Percentiles rank a stretch among this genome's conserved stretches.
These are phyloP conservation scores for Nemoura dubitans DNA, from an alignment of 2,888 invertebrate genomes.

Conservation along the genomic window DNA sequence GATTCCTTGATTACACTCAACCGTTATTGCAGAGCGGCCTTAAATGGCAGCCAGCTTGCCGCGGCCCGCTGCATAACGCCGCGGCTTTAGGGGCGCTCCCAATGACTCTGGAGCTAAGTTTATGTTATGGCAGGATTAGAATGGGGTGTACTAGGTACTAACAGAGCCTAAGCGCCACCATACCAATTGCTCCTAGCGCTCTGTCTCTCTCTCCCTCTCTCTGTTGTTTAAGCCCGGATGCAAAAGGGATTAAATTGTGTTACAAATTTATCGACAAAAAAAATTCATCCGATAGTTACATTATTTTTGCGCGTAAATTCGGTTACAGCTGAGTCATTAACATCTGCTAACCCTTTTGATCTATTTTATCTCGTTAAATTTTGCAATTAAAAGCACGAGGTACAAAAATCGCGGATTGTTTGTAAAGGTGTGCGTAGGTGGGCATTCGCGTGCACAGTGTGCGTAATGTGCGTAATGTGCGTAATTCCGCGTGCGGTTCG, in stretches of 20 bases:
- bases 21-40: slow-evolving; percentile 10
- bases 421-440: background rate
- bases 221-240: background rate
- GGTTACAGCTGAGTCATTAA: slow-evolving; percentile 23
- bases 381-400: slow-evolving; percentile 33
- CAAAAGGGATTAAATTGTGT: slow-evolving; percentile 3
- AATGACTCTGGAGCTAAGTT: slow-evolving; percentile 29
- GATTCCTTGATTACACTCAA: slow-evolving; percentile 21
- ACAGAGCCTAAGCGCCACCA: background rate
- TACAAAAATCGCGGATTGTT: background rate
- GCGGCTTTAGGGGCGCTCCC: background rate
- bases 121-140: slow-evolving; percentile 30
- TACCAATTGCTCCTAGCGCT: background rate
- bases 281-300: background rate
- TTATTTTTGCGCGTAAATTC: background rate
- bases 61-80: background rate
- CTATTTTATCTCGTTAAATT: slow-evolving; percentile 29
- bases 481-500: background rate
- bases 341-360: slow-evolving; percentile 37
- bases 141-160: background rate
- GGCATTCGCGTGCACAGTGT: background rate
- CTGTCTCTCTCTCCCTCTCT: background rate
- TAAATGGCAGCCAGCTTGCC: no score
- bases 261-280: slow-evolving; percentile 7
- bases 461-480: no score